Evolutionary conservation across 1,140 invertebrate species (phyloP), one percentile per base, ranked within the genome.

Genomic region (Acromyrmex charruanus): DNA sequence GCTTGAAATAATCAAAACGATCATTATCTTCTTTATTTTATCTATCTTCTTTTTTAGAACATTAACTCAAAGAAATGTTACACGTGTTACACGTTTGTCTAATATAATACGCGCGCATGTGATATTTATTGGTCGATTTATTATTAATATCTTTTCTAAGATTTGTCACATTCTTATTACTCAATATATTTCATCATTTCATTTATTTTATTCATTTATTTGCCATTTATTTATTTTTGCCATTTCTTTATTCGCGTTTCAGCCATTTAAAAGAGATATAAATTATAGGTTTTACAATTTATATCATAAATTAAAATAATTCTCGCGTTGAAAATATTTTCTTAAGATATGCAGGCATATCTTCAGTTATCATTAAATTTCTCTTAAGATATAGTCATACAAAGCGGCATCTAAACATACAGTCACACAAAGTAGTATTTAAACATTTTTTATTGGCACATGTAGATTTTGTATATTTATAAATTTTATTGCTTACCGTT

Each of bases 241-340:
- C 21, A 21, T 0, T 69, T 69, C n/a, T 68, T 68, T 44, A 39
- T 39, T 21, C 10, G 12, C 2, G 14, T 39, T 31, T 39, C 1
- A 44, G 12, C 0, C 9, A 68, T 44, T 68, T 68, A 44, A 68
- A 68, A n/a, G 4, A 68, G 18, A 44, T 3, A 68, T 10, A 68
- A 68, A 68, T 39, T 21, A 68, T 39, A 66, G 10, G 5, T n/a
- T 68, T 74, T 3, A 69, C 5, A 71, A 71, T 71, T 74, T 35
- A 53, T 51, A 5, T 66, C 31, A n/a, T 66, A 66, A 66, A 66
- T 53, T 68, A 35, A 49, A 44, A 28, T 31, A 55, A 72, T 35
- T 14, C 7, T 55, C 0, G 1, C 5, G 18, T 12, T 35, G 10
- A 2, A 55, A 74, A 58, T 21, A 1, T 74, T 31, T 74, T 74